Evolutionary conservation across 2,113 vertebrate species (phyloP).

Genomic region (Taxidea taxus): DNA sequence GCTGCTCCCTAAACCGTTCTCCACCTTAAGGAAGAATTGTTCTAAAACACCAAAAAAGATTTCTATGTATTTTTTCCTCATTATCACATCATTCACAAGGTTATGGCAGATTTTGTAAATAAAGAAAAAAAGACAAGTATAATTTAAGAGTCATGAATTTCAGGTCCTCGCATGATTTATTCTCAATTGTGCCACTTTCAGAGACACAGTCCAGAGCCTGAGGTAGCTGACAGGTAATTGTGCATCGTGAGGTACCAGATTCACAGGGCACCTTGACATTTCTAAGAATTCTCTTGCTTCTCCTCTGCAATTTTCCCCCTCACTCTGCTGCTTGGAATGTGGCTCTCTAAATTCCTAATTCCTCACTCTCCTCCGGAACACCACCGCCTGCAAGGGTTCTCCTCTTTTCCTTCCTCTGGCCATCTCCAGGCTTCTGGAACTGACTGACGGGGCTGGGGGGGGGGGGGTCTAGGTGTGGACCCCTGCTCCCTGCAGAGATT

Average conservation of each 20-base stretch:
- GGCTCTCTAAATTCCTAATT: neutral
- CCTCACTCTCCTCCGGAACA: neutral
- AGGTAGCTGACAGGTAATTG: neutral
- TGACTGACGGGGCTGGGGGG: rapidly evolving
- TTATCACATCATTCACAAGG: neutral
- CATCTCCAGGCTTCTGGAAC: neutral
- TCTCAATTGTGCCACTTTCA: neutral
- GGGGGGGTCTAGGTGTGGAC: too few species aligned
- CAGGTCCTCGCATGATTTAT: neutral
- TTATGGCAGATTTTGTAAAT: neutral
- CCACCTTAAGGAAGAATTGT: neutral
- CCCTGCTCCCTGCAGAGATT: neutral
- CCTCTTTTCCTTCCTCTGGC: neutral
- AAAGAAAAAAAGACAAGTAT: neutral
- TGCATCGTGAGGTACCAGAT: neutral
- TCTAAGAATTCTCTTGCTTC: neutral
- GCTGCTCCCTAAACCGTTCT: neutral
- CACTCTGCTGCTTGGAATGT: neutral
- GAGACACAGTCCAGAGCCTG: neutral
- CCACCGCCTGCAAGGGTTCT: rapidly evolving
- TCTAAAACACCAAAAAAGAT: neutral
- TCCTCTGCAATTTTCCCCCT: neutral
- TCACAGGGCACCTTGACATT: slow-evolving; percentile 28
- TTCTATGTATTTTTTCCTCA: neutral
- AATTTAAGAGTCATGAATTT: neutral